Evolutionary conservation across 2,797 vertebrate species (phyloP).

Genomic region (Catostomus latipinnis): DNA sequence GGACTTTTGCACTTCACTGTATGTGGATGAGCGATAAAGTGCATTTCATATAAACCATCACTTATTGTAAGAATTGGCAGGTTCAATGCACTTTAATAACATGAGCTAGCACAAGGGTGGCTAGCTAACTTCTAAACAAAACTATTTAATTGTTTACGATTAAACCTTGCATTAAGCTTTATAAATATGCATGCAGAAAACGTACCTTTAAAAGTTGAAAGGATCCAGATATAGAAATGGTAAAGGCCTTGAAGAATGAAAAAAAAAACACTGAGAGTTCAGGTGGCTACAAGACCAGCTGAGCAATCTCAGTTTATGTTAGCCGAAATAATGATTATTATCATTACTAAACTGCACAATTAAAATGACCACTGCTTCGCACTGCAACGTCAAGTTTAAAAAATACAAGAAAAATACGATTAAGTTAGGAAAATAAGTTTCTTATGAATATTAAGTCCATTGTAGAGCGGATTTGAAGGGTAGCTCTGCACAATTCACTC

Average conservation of each 20-base stretch:
- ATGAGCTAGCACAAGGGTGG: background rate
- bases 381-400: background rate
- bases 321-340: slow-evolving; percentile 5
- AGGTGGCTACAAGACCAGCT: slow-evolving; percentile 55
- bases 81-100: background rate
- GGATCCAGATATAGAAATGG: background rate
- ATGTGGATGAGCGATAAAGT: background rate
- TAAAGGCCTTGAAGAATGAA: background rate
- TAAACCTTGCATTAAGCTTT: background rate
- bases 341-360: background rate
- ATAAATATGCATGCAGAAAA: background rate
- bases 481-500: slow-evolving; percentile 33
- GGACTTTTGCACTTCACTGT: background rate
- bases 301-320: background rate
- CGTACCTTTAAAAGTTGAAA: slow-evolving; percentile 10
- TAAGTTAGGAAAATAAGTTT: background rate
- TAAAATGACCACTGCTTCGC: background rate
- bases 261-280: background rate
- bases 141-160: slow-evolving; percentile 2
- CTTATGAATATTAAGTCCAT: slow-evolving; percentile 44
- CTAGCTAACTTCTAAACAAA: slow-evolving; percentile 25
- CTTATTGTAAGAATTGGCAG: background rate
- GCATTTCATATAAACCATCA: background rate
- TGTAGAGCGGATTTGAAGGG: background rate
- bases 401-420: background rate